Evolutionary conservation across 2,113 vertebrate genomes (phyloP), one percentile per base, ranked within the genome.

Genomic region (Salvator merianae): DNA sequence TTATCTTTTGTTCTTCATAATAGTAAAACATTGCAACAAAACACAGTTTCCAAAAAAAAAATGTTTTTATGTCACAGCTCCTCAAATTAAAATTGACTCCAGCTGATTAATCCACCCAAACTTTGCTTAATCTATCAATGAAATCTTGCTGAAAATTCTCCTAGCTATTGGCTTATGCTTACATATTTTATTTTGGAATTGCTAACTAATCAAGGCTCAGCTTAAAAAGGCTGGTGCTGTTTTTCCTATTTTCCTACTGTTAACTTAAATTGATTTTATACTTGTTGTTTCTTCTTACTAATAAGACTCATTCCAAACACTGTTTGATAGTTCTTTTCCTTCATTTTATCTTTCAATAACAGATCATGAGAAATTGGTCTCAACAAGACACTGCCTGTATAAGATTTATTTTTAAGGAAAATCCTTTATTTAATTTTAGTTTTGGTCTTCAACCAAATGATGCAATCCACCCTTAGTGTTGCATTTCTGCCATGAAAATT

Each of bases 401-500:
- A 4, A 4, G 55, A 84, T 59, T 59, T 59, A 59, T 59, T 20
- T 59, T 20, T 59, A 59, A 59, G 18, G 55, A 59, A 59, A 20
- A 59, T 59, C 14, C 18, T 20, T 59, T 59, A 59, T 59, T 59
- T 59, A 59, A 59, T 59, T 59, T 59, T 59, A 59, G 88, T 70
- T 65, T 1, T 74, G 34, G 32, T 68, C 84, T 74, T 62, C 65
- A 87, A 65, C 86, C 82, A 77, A 90, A 79, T 34, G 91, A 30
- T 89, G 85, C 79, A 90, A 62, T 77, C 5, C 77, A 77, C 18
- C 65, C 62, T 89, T 90, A 86, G 8, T 87, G 34, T 79, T 62
- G 76, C 78, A 85, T 74, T 92, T 90, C 84, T 79, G 0, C 63
- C 5, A 3, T 87, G 69, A 87, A 94, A 89, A 88, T 18, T 62